Conservation (phyloP, 2,113 vertebrate species). For the Acinonyx jubatus region DNA sequence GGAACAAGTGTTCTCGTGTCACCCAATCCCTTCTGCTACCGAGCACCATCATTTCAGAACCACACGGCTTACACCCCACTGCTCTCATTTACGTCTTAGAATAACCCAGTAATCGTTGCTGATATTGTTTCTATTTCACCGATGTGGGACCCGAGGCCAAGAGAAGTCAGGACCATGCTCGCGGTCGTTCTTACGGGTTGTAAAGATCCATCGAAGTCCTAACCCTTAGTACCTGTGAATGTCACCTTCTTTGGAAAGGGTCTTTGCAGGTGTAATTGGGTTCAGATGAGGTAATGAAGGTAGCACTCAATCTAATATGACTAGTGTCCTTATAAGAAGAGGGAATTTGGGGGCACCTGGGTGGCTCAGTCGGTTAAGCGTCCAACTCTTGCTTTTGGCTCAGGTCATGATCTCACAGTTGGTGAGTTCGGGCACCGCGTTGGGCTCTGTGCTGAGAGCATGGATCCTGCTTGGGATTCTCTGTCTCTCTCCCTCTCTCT, state of each 20-base stretch:
- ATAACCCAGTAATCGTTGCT: background rate
- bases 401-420: too few species aligned
- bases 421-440: accelerated
- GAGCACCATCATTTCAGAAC: accelerated
- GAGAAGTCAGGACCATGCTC: background rate
- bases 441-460: too few species aligned
- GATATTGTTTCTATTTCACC: background rate
- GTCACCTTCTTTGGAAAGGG: background rate
- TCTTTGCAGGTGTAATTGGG: background rate
- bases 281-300: background rate
- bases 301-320: background rate
- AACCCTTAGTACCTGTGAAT: too few species aligned
- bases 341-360: background rate
- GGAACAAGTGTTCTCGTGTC: background rate
- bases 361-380: too few species aligned
- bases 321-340: background rate
- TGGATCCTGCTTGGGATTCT: too few species aligned
- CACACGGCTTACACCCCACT: accelerated
- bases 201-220: background rate
- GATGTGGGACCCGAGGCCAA: accelerated
- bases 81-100: background rate
- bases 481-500: too few species aligned
- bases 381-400: too few species aligned
- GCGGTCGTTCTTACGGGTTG: background rate
- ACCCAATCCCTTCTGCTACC: accelerated